Conservation (phyloP, 2,888 invertebrate genomes). For the Dilophus febrilis region DNA sequence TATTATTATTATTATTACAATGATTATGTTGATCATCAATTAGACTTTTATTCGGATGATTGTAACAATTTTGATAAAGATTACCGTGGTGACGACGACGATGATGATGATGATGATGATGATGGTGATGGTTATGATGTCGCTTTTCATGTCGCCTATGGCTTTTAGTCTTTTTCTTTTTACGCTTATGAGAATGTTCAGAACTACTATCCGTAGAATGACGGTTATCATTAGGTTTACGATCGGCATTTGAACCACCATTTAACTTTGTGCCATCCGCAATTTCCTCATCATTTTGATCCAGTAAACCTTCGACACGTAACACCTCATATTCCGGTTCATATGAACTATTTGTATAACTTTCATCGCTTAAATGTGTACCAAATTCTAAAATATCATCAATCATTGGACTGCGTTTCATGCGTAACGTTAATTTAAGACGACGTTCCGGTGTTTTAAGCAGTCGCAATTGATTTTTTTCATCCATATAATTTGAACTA, state of each 20-base stretch:
- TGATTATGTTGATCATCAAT: slow-evolving; percentile 7
- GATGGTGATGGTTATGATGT: too few species aligned
- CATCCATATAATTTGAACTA: neutral
- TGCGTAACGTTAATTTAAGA: slow-evolving; percentile 63
- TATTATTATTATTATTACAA: slow-evolving; percentile 2
- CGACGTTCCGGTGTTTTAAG: slow-evolving; percentile 31
- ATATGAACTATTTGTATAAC: slow-evolving; percentile 28
- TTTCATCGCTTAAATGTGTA: slow-evolving; percentile 46
- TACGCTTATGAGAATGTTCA: too few species aligned
- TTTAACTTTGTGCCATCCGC: slow-evolving; percentile 5
- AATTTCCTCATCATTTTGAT: slow-evolving; percentile 15
- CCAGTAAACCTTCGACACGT: slow-evolving; percentile 55
- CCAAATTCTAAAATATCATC: slow-evolving; percentile 75
- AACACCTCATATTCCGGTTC: slow-evolving; percentile 72
- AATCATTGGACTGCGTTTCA: slow-evolving; percentile 72
- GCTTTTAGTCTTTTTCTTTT: too few species aligned
- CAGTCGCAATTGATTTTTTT: neutral
- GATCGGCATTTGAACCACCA: too few species aligned
- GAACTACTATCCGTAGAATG: too few species aligned
- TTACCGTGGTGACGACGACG: slow-evolving; percentile 1
- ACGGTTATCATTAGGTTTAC: slow-evolving; percentile 13
- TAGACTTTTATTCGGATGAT: neutral
- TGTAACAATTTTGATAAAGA: neutral
- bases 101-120: slow-evolving; percentile 12
- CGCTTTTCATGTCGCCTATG: slow-evolving; percentile 41